Evolutionary conservation across 2,797 vertebrate species (phyloP).

Genomic region (Microctenopoma steveboyesi): DNA sequence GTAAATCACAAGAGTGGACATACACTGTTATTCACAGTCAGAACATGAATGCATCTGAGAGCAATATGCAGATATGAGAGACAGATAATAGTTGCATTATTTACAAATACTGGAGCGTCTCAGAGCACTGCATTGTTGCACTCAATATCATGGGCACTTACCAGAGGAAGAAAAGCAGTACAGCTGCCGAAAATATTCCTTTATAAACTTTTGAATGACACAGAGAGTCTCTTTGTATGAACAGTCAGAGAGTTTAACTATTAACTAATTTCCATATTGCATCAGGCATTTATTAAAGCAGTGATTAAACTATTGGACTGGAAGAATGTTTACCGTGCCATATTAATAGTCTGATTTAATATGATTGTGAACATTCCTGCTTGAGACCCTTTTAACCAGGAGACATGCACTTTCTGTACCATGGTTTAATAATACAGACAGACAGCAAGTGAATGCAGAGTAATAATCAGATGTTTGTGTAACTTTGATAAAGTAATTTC

Average conservation of each 20-base stretch:
- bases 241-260: too few relatives aligned
- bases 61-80: background rate
- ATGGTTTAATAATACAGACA: background rate
- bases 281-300: background rate
- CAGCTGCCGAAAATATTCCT: background rate
- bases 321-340: background rate
- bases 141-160: background rate
- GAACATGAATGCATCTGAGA: background rate
- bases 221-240: background rate
- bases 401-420: background rate
- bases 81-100: background rate
- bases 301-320: background rate
- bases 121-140: background rate
- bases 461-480: background rate
- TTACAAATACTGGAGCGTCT: background rate
- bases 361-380: too few relatives aligned
- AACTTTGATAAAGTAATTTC: conserved; percentile 22
- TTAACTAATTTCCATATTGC: background rate
- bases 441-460: background rate
- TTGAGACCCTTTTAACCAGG: background rate
- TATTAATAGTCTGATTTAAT: background rate
- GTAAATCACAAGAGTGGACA: conserved; percentile 2
- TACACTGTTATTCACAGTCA: background rate
- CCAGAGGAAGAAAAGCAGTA: too few relatives aligned
- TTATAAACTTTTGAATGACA: background rate